Evolutionary conservation across 2,113 vertebrate genomes (phyloP).

Genomic region (Fregata magnificens): DNA sequence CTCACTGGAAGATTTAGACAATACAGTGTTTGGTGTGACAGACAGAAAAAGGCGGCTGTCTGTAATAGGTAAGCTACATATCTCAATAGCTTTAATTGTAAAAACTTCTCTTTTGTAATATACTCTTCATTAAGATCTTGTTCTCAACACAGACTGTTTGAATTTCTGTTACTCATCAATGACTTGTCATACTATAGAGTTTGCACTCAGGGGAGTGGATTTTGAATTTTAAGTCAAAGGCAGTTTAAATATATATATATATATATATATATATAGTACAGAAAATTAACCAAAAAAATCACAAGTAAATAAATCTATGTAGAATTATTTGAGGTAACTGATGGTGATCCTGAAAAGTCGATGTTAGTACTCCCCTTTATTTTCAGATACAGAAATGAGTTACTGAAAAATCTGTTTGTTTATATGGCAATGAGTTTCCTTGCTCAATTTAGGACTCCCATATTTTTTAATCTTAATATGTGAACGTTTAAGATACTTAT

Average conservation of each 20-base stretch:
- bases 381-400: neutral
- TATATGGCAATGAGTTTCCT: neutral
- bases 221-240: neutral
- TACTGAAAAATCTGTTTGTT: neutral
- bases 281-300: neutral
- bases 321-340: neutral
- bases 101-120: neutral
- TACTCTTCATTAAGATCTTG: neutral
- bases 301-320: neutral
- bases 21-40: conserved; percentile 81
- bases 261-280: neutral
- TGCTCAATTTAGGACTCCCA: neutral
- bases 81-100: neutral
- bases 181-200: neutral
- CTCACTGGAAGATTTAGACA: conserved; percentile 90
- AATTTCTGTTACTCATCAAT: neutral
- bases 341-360: neutral
- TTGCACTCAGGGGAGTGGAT: neutral
- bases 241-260: neutral
- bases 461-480: neutral
- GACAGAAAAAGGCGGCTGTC: conserved; percentile 82
- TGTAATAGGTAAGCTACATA: conserved; percentile 80
- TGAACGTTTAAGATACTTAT: neutral
- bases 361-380: neutral
- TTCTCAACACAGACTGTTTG: neutral